Evolutionary conservation across 2,113 vertebrate species (phyloP), one percentile per base, ranked within the genome.

Genomic region (Sander vitreus): DNA sequence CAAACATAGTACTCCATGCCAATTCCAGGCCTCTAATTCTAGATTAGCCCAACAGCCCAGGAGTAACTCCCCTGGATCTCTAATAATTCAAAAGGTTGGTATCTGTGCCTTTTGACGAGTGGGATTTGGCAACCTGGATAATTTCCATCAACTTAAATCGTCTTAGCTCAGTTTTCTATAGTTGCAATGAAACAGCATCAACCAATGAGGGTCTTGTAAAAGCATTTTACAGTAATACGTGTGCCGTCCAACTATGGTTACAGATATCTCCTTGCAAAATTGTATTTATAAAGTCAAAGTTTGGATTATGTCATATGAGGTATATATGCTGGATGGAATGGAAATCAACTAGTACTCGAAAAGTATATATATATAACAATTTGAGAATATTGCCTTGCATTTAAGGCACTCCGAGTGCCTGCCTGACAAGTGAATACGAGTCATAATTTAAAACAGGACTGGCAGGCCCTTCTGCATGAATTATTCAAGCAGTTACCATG

Each of bases 41-140:
- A 43, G 30, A 59, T 86, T 66, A 63, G 45, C 25, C 27, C 48
- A 66, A 14, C 48, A 58, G 15, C 58, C 27, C 53, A 47, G 25
- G 23, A 62, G 30, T 25, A 73, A 36, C 63, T 82, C 64, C 36
- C 57, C 12, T 25, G 54, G 36, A 87, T 60, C 53, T 54, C 73
- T 36, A n/a, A 65, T 70, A 51, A 80, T 80, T 77, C 71, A 86
- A 78, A 78, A 70, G 58, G 59, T 73, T 74, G 43, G 57, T 54
- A 47, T 66, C 58, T 75, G 21, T 36, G 67, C 53, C 54, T 63
- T 78, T 73, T 59, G 64, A 53, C 59, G 13, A 73, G 21, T 64
- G 39, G 43, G 66, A 72, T 71, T 78, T 66, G 47, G 66, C 58
- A 67, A 64, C n/a, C 10, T 43, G 62, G 14, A 79, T 54, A 59